phyloP scores from a whole-genome alignment of 2,113 vertebrate species.

The Loxodonta africana region DNA sequence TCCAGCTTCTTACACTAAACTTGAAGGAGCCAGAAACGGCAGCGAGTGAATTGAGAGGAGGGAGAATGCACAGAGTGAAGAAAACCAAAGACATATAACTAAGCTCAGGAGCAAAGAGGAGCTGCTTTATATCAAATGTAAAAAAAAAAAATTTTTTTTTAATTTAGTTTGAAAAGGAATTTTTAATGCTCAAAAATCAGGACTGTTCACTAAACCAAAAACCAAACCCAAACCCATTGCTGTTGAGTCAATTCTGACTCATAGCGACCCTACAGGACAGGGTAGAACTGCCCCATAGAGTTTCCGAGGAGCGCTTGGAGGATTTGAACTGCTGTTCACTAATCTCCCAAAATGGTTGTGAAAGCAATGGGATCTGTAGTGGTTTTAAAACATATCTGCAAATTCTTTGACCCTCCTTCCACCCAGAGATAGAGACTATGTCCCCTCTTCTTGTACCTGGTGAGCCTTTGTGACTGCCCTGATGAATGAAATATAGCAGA shows the following conservation, averaged over 20 bases:
- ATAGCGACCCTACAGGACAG: no score
- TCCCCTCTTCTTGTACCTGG: background rate
- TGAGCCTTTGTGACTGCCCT: background rate
- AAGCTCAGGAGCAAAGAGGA: background rate
- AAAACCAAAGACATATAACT: background rate
- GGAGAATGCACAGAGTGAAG: background rate
- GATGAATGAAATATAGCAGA: background rate
- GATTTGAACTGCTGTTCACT: background rate
- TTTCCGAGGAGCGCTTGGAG: no score
- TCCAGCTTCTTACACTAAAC: background rate
- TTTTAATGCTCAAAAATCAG: constrained; percentile 43
- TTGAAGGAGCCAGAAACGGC: background rate
- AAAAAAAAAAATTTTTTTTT: background rate
- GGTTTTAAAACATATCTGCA: constrained; percentile 15
- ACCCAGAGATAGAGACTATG: background rate
- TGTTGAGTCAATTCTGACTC: no score
- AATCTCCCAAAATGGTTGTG: background rate
- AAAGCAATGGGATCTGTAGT: background rate
- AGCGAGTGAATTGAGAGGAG: constrained; percentile 1
- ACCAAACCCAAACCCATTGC: no score
- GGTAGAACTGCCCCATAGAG: no score
- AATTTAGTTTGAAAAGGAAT: background rate
- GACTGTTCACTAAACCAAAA: background rate
- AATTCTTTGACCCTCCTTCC: background rate
- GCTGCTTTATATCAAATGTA: background rate